phyloP scores from a whole-genome alignment of 2,888 invertebrate genomes.

The Pristionchus japonicus region DNA sequence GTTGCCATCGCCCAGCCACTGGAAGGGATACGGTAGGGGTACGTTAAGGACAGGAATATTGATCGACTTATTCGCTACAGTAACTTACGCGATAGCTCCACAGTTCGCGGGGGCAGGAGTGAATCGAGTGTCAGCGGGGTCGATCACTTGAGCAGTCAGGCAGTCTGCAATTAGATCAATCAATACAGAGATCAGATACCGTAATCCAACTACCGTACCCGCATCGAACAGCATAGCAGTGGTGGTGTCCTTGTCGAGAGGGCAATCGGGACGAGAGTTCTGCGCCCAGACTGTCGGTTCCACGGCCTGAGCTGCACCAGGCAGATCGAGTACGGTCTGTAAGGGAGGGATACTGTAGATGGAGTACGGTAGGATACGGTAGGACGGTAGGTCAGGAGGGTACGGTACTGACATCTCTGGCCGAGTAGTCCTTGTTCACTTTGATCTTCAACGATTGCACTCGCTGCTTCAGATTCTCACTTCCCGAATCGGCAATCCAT shows the following conservation, averaged over 20 bases:
- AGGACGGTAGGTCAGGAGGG: neutral
- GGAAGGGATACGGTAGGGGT: neutral
- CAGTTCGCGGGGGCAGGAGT: neutral
- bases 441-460: constrained; percentile 18
- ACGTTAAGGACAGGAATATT: too few species aligned
- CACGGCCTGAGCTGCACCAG: constrained; percentile 8
- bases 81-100: constrained; percentile 29
- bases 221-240: neutral
- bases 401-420: constrained; percentile 25
- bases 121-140: constrained; percentile 11
- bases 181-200: neutral
- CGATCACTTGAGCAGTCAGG: constrained; percentile 9
- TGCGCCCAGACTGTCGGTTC: constrained; percentile 16
- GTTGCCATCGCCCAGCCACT: constrained; percentile 36
- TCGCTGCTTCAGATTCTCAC: constrained; percentile 14
- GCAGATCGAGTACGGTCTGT: constrained; percentile 4
- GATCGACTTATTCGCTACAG: neutral
- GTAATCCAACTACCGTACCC: neutral
- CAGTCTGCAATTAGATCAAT: neutral
- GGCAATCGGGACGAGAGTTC: constrained; percentile 12
- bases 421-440: constrained; percentile 24
- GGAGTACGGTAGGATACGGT: neutral
- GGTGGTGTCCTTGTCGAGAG: constrained; percentile 13
- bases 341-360: neutral
- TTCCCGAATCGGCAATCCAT: neutral